These are phyloP conservation scores for Ornithoptera priamus DNA, from an alignment of 2,888 invertebrate genomes.

Conservation along the genomic window DNA sequence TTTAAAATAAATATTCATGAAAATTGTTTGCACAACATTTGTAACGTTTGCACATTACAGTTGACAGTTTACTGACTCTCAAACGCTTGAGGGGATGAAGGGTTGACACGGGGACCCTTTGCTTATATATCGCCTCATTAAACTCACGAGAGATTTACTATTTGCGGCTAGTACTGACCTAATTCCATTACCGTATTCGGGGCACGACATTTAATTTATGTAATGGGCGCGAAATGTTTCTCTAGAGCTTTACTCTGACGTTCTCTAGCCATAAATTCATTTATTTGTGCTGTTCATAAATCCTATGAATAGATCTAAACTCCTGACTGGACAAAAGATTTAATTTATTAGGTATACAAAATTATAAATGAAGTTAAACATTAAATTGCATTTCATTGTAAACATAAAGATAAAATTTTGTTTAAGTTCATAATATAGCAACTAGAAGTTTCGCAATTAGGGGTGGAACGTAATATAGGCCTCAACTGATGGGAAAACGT, in stretches of 20 bases:
- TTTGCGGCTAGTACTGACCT: conserved; percentile 39
- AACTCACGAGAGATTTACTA: conserved; percentile 41
- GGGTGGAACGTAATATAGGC: not conserved
- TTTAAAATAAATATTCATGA: not conserved
- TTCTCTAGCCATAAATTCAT: conserved; percentile 60
- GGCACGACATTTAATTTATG: conserved; percentile 41
- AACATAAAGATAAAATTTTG: not conserved
- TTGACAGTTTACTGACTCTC: conserved; percentile 6
- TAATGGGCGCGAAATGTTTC: conserved; percentile 47
- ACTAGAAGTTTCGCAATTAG: not conserved
- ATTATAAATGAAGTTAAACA: not conserved
- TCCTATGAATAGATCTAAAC: conserved; percentile 28
- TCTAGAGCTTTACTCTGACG: conserved; percentile 49
- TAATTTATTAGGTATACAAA: conserved; percentile 25
- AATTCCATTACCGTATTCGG: conserved; percentile 41
- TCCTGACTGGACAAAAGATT: conserved; percentile 22
- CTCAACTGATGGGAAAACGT: too few species aligned
- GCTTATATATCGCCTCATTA: conserved; percentile 43
- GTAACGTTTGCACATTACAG: conserved; percentile 5
- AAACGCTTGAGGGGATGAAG: conserved; percentile 2
- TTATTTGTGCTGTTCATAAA: conserved; percentile 43
- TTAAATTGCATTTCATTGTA: not conserved
- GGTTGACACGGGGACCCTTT: conserved; percentile 40
- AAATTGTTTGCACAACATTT: not conserved
- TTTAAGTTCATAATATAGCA: not conserved